Percentiles rank a stretch among this genome's conserved stretches.
Evolutionary conservation across 23 tunicate species (phyloP).

Genomic region (Aplidium turbinatum): DNA sequence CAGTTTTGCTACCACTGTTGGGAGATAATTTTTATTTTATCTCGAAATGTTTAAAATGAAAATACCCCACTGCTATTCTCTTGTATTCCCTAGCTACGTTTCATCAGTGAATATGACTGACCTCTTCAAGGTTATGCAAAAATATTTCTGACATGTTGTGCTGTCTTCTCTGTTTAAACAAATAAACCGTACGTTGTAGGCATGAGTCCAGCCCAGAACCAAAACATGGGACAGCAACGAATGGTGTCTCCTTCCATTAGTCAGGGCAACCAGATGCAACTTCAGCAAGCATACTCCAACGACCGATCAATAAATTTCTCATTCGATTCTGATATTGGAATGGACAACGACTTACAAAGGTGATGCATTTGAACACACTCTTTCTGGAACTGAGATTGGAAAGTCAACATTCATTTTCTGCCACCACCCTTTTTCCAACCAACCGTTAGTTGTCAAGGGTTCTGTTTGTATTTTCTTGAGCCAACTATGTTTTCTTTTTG

Average conservation of each 20-base stretch:
- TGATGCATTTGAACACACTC: not conserved
- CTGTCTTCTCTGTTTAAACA: too few species aligned
- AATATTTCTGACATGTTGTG: too few species aligned
- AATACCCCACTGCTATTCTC: too few species aligned
- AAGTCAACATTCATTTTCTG: too few species aligned
- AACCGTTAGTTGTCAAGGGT: too few species aligned
- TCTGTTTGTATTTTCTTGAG: too few species aligned
- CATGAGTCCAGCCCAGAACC: constrained; percentile 12
- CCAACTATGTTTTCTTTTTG: too few species aligned
- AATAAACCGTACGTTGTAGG: not conserved
- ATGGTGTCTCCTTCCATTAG: not conserved
- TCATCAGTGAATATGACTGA: not conserved
- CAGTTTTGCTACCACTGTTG: too few species aligned
- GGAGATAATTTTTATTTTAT: too few species aligned
- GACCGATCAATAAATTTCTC: constrained; percentile 27
- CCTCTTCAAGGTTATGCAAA: not conserved
- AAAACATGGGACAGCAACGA: not conserved
- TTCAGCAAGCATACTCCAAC: constrained; percentile 5
- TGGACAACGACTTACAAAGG: constrained; percentile 26
- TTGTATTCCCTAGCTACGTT: not conserved
- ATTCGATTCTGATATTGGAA: constrained; percentile 27
- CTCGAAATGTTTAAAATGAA: too few species aligned
- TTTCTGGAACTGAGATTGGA: too few species aligned
- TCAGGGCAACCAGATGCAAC: not conserved
- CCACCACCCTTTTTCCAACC: too few species aligned